These are phyloP conservation scores for Propithecus perrieri DNA, from an alignment of 2,797 vertebrate species.

Conservation along the genomic window DNA sequence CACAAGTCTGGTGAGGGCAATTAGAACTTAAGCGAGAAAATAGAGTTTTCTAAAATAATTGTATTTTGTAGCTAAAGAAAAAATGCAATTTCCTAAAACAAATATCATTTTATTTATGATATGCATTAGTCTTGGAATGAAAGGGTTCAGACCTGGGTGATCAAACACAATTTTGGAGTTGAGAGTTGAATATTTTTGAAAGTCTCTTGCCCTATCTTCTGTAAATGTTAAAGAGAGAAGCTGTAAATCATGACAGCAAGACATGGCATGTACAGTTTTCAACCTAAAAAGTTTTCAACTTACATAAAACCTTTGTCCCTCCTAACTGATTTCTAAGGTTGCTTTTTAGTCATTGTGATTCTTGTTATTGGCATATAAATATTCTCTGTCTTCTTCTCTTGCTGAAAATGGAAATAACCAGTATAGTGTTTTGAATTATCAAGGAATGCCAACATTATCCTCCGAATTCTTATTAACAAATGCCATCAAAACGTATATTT, in stretches of 20 bases:
- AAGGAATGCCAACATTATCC: background rate
- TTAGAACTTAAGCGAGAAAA: background rate
- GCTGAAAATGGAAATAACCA: background rate
- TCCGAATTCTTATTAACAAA: background rate
- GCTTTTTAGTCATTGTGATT: background rate
- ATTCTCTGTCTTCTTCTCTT: background rate
- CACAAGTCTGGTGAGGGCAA: background rate
- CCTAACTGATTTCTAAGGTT: background rate
- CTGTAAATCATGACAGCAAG: background rate
- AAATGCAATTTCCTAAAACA: background rate
- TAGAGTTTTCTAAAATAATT: background rate
- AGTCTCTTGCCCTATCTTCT: background rate
- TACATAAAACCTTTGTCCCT: background rate
- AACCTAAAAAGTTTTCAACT: background rate
- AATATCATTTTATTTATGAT: background rate
- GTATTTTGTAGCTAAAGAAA: background rate
- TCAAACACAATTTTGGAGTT: background rate
- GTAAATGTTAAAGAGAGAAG: background rate
- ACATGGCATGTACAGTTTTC: background rate
- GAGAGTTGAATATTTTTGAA: background rate
- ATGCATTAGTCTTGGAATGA: background rate
- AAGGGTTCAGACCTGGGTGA: background rate
- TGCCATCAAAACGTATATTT: background rate
- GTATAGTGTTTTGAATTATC: background rate
- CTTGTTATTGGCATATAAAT: background rate